Base-by-base conservation (phyloP, 2,888 invertebrate species). In the Drosophila paramelanica region DNA sequence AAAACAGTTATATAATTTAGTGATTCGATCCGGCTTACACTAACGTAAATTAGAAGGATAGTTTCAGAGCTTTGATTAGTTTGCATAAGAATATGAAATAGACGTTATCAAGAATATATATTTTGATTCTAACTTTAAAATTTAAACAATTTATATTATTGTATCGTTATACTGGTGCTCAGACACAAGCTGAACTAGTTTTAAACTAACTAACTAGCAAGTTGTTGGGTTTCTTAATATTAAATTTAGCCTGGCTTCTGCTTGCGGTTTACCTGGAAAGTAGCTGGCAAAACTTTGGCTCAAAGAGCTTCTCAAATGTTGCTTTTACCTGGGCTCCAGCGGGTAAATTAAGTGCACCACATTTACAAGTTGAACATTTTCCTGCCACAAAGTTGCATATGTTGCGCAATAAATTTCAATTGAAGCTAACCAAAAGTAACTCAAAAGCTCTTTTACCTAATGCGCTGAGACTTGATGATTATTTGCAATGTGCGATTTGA, bases 371-470 rank as follows among this genome's bases (percentile, higher is more conserved):
- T 59, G 2, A 41, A 42, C 43, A 17, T 23, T 42, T 39, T 31
- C 14, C 17, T 33, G 33, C 60, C 49, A 8, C 25, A 43, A 36
- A n/a, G 50, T 31, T 60, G 61, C 67, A 68, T 64, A 61, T 68
- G 67, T 49, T 11, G 13, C 20, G 46, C 51, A 56, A 78, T 83
- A 69, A 74, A 76, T 78, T 66, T 80, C 64, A 74, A 86, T 79
- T 80, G 59, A 60, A 67, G 47, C 27, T 50, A 53, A 10, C 17
- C 38, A 55, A 58, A 51, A 51, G 56, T 41, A 73, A 70, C 38
- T 59, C 33, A 45, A 67, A 49, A 27, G 45, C 51, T 33, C 47
- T 20, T 52, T 45, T 27, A 14, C 43, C 52, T 67, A 69, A 77
- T 78, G 66, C 68, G 49, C 39, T 46, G 5, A 20, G 45, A 50